Evolutionary conservation across 2,113 vertebrate species (phyloP), one percentile per base, ranked within the genome.

Genomic region (Columba livia): DNA sequence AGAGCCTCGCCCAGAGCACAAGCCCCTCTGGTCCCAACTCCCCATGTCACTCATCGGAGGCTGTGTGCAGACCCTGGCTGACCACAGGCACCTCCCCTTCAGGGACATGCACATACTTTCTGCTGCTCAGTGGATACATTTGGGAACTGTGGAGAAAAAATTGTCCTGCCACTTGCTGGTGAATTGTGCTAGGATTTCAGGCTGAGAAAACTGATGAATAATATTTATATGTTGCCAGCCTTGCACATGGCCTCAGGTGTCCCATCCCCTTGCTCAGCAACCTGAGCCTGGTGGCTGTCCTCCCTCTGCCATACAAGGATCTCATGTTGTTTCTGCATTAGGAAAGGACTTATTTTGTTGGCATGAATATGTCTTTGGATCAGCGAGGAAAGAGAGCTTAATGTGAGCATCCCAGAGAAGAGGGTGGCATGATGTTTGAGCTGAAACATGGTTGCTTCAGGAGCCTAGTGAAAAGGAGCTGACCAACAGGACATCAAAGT

Each of bases 341-440:
- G 51, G 29, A 87, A 78, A 26, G 48, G 21, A 5, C 21, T 66
- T 72, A 23, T 81, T 88, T 80, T 75, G 48, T 38, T n/a, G 32
- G 56, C 15, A 11, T 28, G 40, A 32, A 11, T 25, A 19, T 12
- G 26, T 50, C 17, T 18, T 48, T 66, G 71, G 25, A 21, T 54
- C 6, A 14, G 47, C 36, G 51, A 56, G 64, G 36, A 73, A 67
- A 47, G 71, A 85, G 15, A 16, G 12, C 54, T 89, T 70, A 36
- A 11, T 25, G 25, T 24, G 38, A 77, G 47, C 32, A 31, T 36
- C 25, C 2, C 6, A 51, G 64, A 36, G 64, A 60, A 87, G 50
- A 60, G 14, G 53, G n/a, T 9, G 23, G 9, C 34, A 20, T 50
- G 0, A 0, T 32, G 8, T 47, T 38, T 36, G 66, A 71, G 53